Base-by-base conservation (phyloP, 1,140 invertebrate genomes). In the Hyles vespertilio region DNA sequence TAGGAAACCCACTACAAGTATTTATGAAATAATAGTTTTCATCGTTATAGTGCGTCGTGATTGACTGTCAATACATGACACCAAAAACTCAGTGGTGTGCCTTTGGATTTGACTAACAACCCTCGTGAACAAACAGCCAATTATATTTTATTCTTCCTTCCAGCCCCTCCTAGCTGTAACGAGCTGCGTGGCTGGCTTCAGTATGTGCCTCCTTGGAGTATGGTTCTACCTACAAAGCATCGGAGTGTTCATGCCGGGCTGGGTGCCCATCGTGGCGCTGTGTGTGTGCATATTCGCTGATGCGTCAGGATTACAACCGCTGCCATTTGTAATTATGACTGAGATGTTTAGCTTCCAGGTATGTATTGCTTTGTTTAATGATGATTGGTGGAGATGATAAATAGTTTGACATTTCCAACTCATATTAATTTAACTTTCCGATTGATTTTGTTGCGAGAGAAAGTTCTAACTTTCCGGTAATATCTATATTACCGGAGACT, bases 331-430 rank as follows among this genome's bases (percentile, higher is more conserved):
- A 3, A 86, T 88, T 32, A 86, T 88, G 83, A 88, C 85, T 1
- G 85, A 88, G 59, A 86, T 88, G 85, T 88, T 88, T 50, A 86
- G 63, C 33, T 88, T 88, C 54, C 85, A 85, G 72, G 85, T 86
- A 53, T 70, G n/a, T n/a, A n/a, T n/a, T n/a, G n/a, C 10, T 58
- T 43, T 9, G 36, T 7, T 3, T 59, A 55, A 7, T 50, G n/a
- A 59, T 51, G 34, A 10, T 36, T 40, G 9, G 3, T 52, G 36
- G n/a, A n/a, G n/a, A n/a, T 47, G 22, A 7, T 8, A 8, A 7
- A 2, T 2, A 22, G 22, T 22, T 22, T 22, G 1, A 22, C 1
- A 22, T 22, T 22, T 22, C 22, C 22, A 22, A 22, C 22, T 22
- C 22, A 0, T 22, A 22, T 22, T 22, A 22, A 22, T 22, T 22